A percentile compares a stretch with the other conserved stretches of the same genome.
Conservation (phyloP, 1,140 invertebrate species). For the Tribolium madens region DNA sequence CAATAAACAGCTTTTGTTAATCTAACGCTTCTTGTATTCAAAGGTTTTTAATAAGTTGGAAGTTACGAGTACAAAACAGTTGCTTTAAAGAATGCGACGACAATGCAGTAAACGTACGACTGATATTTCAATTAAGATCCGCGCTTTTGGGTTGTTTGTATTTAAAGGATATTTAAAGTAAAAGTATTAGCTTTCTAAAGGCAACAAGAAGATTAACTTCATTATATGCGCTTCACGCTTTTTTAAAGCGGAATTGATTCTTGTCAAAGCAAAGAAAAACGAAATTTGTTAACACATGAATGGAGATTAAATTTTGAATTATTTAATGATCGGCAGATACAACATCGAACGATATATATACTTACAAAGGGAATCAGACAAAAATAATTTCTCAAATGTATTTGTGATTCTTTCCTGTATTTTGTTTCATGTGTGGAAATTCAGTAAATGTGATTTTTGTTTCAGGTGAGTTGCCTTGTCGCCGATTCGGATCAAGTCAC, state of each 20-base stretch:
- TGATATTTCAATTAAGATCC: neutral
- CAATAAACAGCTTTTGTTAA: neutral
- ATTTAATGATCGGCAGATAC: neutral
- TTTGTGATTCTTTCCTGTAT: neutral
- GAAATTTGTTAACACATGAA: neutral
- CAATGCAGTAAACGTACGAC: neutral
- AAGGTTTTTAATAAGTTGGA: neutral
- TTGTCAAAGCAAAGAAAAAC: neutral
- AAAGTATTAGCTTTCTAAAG: neutral
- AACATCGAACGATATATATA: too few species aligned
- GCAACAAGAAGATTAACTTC: neutral
- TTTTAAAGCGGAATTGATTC: neutral
- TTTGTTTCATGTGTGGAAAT: neutral
- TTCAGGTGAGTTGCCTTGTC: constrained; percentile 4
- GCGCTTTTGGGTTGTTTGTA: neutral
- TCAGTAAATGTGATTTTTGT: constrained; percentile 3
- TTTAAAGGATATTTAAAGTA: neutral
- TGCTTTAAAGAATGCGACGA: neutral
- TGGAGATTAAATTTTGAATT: neutral
- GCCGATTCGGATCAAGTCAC: constrained; percentile 3
- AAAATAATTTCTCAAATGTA: too few species aligned
- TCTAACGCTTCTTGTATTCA: neutral
- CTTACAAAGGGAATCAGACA: too few species aligned
- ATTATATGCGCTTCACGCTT: neutral
- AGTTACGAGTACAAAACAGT: neutral